Conservation (phyloP, 2,113 vertebrate genomes). For the Echinops telfairi region DNA sequence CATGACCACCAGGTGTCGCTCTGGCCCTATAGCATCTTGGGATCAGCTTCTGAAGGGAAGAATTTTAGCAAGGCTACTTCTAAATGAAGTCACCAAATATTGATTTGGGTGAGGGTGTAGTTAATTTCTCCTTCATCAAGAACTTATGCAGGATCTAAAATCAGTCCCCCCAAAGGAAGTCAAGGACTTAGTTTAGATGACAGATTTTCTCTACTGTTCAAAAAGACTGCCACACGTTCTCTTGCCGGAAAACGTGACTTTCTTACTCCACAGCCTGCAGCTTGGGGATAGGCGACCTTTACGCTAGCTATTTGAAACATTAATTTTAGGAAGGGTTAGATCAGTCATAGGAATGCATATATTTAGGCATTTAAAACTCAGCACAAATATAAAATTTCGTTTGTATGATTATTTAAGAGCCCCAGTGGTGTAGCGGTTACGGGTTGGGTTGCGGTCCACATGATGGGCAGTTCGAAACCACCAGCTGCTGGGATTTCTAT, state of each 20-base stretch:
- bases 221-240: neutral
- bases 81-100: conserved; percentile 27
- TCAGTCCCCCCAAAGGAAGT: neutral
- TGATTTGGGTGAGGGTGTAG: conserved; percentile 9
- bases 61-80: conserved; percentile 39
- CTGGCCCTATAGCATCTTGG: conserved; percentile 51
- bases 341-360: neutral
- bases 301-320: conserved; percentile 30
- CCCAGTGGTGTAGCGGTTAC: too few relatives aligned
- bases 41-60: neutral
- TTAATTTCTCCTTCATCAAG: conserved; percentile 16
- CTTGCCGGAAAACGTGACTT: neutral
- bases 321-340: conserved; percentile 47
- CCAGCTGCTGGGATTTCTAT: too few relatives aligned
- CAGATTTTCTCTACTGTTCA: conserved; percentile 43
- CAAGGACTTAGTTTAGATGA: conserved; percentile 18
- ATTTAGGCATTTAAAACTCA: conserved; percentile 43
- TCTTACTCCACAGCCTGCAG: neutral
- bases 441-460: too few relatives aligned
- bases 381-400: conserved; percentile 38
- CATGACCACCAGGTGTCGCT: conserved; percentile 86
- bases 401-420: conserved; percentile 30
- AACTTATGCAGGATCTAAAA: conserved; percentile 1
- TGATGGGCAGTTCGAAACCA: too few relatives aligned
- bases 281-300: neutral